Evolutionary conservation across 1,140 invertebrate species (phyloP), one percentile per base, ranked within the genome.

Genomic region (Mycetomoellerius zeteki): DNA sequence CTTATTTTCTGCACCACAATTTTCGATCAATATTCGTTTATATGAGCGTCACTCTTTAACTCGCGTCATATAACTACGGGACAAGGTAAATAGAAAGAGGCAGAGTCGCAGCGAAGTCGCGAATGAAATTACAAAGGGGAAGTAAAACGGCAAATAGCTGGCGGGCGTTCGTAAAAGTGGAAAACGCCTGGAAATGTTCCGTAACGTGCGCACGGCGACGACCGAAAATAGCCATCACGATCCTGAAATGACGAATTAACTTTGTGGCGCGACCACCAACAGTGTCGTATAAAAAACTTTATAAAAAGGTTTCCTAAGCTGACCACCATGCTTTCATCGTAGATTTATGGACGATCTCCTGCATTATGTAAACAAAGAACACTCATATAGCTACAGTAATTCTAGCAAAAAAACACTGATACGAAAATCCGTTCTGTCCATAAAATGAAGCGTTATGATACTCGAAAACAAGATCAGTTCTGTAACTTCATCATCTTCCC

Each of bases 61-160:
- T 67, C 65, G 24, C 54, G 69, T 73, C 52, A 58, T 58, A 60
- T 72, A 72, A 71, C 78, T 27, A 27, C 19, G 24, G 1, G 24
- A 21, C 67, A 47, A 30, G 27, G 37, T 73, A 75, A 75, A 84
- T 73, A 47, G 58, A 84, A 71, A 71, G 65, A 72, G 65, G 24
- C 43, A 73, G 14, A 72, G 54, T 21, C 37, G 37, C 37, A 16
- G 24, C 6, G 8, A 43, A 69, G n/a, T 54, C 27, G n/a, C 62
- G 24, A 43, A 21, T 60, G 54, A 84, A 84, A 84, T 84, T 84
- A 75, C 80, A 84, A 82, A 73, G 19, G 37, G 24, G 80, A 60
- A 62, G 54, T 84, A 84, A 84, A 84, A 75, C 24, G 33, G 19
- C 69, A 60, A 82, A 58, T 82, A 47, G 69, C 52, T 19, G 14